Conservation (phyloP, 2,797 vertebrate genomes). For the Craterocephalus amniculus region DNA sequence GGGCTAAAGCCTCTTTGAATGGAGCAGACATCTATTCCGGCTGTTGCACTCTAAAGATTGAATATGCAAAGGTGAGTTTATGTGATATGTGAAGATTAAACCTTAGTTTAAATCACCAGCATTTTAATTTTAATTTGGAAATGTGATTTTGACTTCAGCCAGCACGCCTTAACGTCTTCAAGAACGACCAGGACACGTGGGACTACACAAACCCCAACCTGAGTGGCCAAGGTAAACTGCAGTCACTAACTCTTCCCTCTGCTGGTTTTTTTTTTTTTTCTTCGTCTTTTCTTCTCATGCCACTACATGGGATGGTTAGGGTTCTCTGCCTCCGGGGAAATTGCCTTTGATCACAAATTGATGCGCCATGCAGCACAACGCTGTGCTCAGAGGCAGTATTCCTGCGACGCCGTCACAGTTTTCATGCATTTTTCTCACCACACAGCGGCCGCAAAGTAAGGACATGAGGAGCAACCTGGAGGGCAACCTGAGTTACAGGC, state of each 20-base stretch:
- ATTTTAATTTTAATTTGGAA: conserved; percentile 5
- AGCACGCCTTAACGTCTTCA: conserved; percentile 95
- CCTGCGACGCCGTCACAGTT: conserved; percentile 65
- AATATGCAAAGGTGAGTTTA: conserved; percentile 93
- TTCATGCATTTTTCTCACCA: conserved; percentile 69
- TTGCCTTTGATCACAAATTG: conserved; percentile 63
- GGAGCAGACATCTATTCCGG: conserved; percentile 98
- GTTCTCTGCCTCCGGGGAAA: conserved; percentile 66
- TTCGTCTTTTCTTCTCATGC: conserved; percentile 70
- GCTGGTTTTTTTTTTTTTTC: conserved; percentile 45
- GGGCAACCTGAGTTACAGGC: conserved; percentile 59
- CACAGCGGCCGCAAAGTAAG: conserved; percentile 75
- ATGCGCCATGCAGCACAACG: conserved; percentile 9
- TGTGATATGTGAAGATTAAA: not conserved
- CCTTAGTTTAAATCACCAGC: not conserved
- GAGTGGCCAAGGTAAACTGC: conserved; percentile 92
- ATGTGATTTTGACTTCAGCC: conserved; percentile 79
- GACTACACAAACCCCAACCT: conserved; percentile 95
- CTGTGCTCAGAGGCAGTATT: conserved; percentile 66
- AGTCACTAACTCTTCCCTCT: conserved; percentile 22
- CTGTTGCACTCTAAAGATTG: conserved; percentile 97
- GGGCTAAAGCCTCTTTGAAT: conserved; percentile 95
- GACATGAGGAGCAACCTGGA: conserved; percentile 79
- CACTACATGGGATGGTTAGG: conserved; percentile 67
- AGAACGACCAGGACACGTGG: conserved; percentile 98